Conservation (phyloP, 2,113 vertebrate species). For the Brachyhypopomus occidentalis region DNA sequence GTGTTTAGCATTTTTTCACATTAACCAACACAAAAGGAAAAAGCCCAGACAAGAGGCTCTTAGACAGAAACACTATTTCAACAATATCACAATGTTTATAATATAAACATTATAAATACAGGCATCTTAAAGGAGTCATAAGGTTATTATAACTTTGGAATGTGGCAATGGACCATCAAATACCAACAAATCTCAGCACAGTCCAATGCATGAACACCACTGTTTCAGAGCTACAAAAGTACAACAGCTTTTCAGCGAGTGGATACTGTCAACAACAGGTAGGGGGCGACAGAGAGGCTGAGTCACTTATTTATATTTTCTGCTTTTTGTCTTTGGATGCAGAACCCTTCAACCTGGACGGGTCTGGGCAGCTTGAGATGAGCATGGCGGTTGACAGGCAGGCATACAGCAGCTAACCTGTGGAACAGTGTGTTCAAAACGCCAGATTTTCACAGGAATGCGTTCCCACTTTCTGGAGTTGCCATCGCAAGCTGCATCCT, state of each 20-base stretch:
- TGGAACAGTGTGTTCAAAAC: background rate
- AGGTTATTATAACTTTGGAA: background rate
- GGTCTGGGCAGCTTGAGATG: background rate
- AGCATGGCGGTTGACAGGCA: background rate
- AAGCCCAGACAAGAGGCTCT: background rate
- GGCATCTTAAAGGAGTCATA: background rate
- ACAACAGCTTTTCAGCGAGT: constrained; percentile 24
- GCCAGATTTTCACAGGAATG: background rate
- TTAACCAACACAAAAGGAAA: no score
- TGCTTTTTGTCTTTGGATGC: constrained; percentile 30
- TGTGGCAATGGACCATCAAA: background rate
- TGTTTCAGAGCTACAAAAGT: background rate
- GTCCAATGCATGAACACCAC: background rate
- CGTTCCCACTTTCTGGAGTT: constrained; percentile 7
- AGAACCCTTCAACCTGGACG: background rate
- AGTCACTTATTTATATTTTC: constrained; percentile 17
- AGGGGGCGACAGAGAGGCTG: background rate
- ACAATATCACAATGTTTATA: no score
- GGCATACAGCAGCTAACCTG: background rate
- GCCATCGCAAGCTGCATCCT: background rate
- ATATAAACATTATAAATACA: background rate
- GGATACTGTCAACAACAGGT: constrained; percentile 24
- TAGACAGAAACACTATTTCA: background rate
- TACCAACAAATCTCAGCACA: background rate
- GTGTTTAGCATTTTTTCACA: no score